Conservation (phyloP, 30 jellyfish, hydroid and myxozoan genomes). For the Aurelia sp. region DNA sequence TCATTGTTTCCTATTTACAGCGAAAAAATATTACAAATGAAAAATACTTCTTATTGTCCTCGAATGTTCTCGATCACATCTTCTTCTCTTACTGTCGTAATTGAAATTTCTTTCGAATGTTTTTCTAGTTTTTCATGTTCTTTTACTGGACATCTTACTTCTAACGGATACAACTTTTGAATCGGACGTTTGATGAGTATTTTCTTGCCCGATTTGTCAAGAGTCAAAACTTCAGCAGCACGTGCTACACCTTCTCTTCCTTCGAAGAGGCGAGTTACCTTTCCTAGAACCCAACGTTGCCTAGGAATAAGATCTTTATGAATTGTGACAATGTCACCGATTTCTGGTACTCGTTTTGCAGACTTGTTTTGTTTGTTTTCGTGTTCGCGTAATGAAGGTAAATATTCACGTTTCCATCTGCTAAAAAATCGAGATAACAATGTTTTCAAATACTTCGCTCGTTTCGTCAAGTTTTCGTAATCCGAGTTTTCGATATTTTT, state of each 20-base stretch:
- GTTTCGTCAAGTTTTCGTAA: neutral
- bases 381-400: neutral
- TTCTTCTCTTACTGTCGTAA: neutral
- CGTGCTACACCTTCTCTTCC: slow-evolving; percentile 24
- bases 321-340: slow-evolving; percentile 34
- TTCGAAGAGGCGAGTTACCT: neutral
- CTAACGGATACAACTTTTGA: slow-evolving; percentile 3
- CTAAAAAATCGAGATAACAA: slow-evolving; percentile 13
- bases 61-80: neutral
- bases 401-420: slow-evolving; percentile 1
- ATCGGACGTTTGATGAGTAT: neutral
- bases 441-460: slow-evolving; percentile 13
- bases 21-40: neutral
- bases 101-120: neutral
- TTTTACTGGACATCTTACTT: neutral
- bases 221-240: slow-evolving; percentile 6
- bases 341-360: neutral
- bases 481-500: neutral
- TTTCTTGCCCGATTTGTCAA: neutral
- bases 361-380: neutral
- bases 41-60: neutral
- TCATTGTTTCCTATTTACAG: neutral
- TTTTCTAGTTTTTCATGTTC: neutral
- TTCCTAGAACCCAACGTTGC: slow-evolving; percentile 13
- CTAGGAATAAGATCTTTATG: neutral